A percentile compares a stretch with the other conserved stretches of the same genome.
These are phyloP conservation scores for Danaus plexippus DNA, from an alignment of 1,140 invertebrate genomes.

Conservation along the genomic window DNA sequence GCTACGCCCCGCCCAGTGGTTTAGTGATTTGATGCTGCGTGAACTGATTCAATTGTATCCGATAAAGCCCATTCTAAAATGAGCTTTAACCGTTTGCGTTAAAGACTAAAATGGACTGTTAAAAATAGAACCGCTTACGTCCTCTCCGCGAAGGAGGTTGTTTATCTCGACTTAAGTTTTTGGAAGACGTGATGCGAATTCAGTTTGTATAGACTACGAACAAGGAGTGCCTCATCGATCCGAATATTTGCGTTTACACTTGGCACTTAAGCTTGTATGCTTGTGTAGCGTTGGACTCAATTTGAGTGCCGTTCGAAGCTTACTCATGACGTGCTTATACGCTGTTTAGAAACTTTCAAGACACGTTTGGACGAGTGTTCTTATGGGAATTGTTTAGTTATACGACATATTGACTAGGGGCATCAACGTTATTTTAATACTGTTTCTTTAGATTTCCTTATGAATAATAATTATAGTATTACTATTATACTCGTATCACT, in stretches of 20 bases:
- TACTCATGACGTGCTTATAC: constrained; percentile 68
- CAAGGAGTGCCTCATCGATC: constrained; percentile 66
- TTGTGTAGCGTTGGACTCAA: constrained; percentile 33
- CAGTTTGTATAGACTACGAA: constrained; percentile 63
- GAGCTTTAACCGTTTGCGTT: constrained; percentile 52
- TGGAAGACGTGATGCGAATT: constrained; percentile 68
- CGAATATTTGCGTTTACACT: constrained; percentile 42
- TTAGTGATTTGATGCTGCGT: constrained; percentile 72
- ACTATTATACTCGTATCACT: too few relatives aligned
- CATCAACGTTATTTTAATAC: too few relatives aligned
- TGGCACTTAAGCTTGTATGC: constrained; percentile 45
- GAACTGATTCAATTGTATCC: constrained; percentile 70
- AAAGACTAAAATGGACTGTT: constrained; percentile 64
- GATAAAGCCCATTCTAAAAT: constrained; percentile 42
- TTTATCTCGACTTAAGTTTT: constrained; percentile 70
- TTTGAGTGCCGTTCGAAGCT: constrained; percentile 61
- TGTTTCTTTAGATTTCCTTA: too few relatives aligned
- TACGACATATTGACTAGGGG: too few relatives aligned
- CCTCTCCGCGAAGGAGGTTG: constrained; percentile 59
- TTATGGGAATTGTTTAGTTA: constrained; percentile 58
- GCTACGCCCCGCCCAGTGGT: constrained; percentile 67
- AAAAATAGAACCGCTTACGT: constrained; percentile 59
- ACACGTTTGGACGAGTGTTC: constrained; percentile 49
- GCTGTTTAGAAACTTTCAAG: constrained; percentile 63
- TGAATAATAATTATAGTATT: too few relatives aligned